Base-by-base conservation (phyloP, 92 coral and sea anemone genomes). In the Metridium senile region DNA sequence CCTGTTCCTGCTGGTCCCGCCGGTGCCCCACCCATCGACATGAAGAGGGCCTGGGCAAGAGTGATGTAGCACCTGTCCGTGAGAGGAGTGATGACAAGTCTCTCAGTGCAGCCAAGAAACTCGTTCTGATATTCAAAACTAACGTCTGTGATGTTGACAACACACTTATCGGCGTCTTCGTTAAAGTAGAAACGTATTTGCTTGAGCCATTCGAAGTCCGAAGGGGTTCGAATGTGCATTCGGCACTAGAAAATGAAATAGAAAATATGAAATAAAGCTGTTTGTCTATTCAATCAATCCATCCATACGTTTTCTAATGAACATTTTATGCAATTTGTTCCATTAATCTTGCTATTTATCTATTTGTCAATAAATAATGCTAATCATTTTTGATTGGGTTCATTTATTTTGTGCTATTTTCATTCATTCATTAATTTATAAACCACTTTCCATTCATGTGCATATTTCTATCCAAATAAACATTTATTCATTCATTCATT, bases 11-110 rank as follows among this genome's bases (percentile, higher is more conserved):
- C 97, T 9, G 97, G 97, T 11, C 97, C 97, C 9, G 97, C 97
- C 21, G 97, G 97, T 52, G 97, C 97, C 3, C 97, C 97, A 23
- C 97, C 97, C 97, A 91, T 91, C 19, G 97, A 91, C 97, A 91
- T 91, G 77, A 93, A 93, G 39, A 91, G 85, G 49, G 97, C 97
- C 78, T 91, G 97, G 28, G 97, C 97, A 18, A 91, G 91, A 25
- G 97, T 91, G 72, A 91, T 91, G 39, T 91, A 91, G 67, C 97
- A 91, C 58, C 97, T 66, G 81, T 91, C 97, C 22, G 97, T 91
- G 67, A 91, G 85, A 1, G 97, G 97, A 33, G 97, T 91, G 76
- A 91, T 91, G 71, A 91, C 97, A 62, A 91, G 90, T 33, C 97
- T 90, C 85, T 91, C 97, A 1, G 97, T 91, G 53, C 97, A 91